Conservation (phyloP, 2,888 invertebrate genomes). For the Zootermopsis nevadensis region DNA sequence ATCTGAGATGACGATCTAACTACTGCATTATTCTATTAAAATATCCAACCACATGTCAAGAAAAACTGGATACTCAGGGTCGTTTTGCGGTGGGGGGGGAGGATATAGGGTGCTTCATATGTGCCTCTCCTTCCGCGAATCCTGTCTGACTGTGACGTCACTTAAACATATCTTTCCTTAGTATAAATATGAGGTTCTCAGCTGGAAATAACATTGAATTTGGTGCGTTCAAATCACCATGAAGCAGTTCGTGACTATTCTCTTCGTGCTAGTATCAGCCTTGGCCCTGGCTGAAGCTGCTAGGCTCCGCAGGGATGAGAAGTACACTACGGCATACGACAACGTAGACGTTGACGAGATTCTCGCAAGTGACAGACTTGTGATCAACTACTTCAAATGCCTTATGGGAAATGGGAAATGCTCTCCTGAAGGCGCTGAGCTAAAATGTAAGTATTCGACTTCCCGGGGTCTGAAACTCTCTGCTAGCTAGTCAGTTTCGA, state of each 20-base stretch:
- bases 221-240: background rate
- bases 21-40: too few species aligned
- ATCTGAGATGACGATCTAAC: too few species aligned
- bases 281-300: conserved; percentile 40
- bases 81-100: background rate
- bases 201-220: background rate
- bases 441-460: conserved; percentile 20
- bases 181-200: background rate
- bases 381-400: conserved; percentile 78
- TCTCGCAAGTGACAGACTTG: conserved; percentile 74
- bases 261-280: background rate
- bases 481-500: too few species aligned
- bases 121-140: background rate
- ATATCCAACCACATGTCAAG: too few species aligned
- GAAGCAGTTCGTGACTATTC: conserved; percentile 46
- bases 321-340: conserved; percentile 71
- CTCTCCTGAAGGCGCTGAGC: conserved; percentile 66
- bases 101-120: background rate
- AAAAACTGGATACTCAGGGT: too few species aligned
- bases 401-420: conserved; percentile 69
- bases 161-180: background rate
- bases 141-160: background rate
- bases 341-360: conserved; percentile 77
- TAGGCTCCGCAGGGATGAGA: background rate
- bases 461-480: background rate